These are phyloP conservation scores for Nudaria mundana DNA, from an alignment of 2,888 invertebrate species.

Conservation along the genomic window DNA sequence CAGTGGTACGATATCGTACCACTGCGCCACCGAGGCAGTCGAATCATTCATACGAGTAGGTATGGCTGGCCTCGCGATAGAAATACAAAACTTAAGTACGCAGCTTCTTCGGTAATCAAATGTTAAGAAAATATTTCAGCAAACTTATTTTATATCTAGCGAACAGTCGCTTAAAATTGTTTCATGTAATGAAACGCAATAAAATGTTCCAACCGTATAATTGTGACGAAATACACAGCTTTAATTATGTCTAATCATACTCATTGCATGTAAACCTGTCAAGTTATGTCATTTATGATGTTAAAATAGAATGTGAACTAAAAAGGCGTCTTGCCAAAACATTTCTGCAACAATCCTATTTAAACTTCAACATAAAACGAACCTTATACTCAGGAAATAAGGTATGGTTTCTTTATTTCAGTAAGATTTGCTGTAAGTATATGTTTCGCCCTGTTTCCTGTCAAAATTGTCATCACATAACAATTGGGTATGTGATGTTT, in stretches of 20 bases:
- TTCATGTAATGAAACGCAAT: slow-evolving; percentile 1
- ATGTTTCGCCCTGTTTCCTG: slow-evolving; percentile 65
- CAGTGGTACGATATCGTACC: no score
- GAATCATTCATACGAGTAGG: no score
- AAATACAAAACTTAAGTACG: no score
- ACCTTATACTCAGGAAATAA: slow-evolving; percentile 2
- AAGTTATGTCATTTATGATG: slow-evolving; percentile 38
- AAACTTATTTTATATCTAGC: background rate
- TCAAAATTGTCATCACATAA: slow-evolving; percentile 66
- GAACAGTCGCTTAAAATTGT: background rate
- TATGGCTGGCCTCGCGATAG: no score
- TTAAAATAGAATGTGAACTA: slow-evolving; percentile 31
- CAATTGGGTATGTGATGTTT: slow-evolving; percentile 46
- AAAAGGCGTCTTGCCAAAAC: slow-evolving; percentile 29
- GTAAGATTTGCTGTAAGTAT: slow-evolving; percentile 33
- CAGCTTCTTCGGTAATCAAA: no score
- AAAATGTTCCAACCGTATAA: slow-evolving; percentile 6
- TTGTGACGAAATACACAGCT: slow-evolving; percentile 20
- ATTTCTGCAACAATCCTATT: slow-evolving; percentile 36
- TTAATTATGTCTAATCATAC: slow-evolving; percentile 31
- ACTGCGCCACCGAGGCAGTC: no score
- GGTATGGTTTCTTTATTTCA: slow-evolving; percentile 23
- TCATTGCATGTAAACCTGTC: slow-evolving; percentile 34
- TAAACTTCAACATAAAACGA: background rate
- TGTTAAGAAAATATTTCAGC: no score